These are phyloP conservation scores for Pollenia angustigena DNA, from an alignment of 2,888 invertebrate genomes.

Conservation along the genomic window DNA sequence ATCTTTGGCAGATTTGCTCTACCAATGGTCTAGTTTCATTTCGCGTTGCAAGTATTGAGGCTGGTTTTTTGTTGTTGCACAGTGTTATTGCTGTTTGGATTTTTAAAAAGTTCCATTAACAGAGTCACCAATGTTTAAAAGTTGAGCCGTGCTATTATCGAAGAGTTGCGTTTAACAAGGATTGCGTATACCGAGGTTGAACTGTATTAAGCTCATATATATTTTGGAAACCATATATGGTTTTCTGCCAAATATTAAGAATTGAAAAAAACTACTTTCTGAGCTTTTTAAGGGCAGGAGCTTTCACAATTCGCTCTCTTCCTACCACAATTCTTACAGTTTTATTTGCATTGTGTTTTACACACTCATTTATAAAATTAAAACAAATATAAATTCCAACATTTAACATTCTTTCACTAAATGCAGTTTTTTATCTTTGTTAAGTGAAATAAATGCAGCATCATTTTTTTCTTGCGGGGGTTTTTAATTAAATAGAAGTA, in stretches of 20 bases:
- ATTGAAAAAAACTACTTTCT: no score
- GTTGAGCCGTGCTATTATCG: no score
- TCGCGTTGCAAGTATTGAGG: no score
- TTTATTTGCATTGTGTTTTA: constrained; percentile 17
- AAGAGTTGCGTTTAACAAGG: no score
- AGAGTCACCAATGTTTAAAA: no score
- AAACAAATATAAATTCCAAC: constrained; percentile 38
- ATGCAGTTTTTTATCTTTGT: constrained; percentile 1
- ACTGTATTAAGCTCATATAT: not conserved
- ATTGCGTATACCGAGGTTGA: no score
- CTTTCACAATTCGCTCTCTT: not conserved
- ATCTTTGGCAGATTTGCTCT: no score
- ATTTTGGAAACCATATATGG: not conserved
- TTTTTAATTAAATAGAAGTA: constrained; percentile 33
- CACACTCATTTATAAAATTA: not conserved
- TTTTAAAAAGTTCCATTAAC: no score
- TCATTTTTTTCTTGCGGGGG: constrained; percentile 1
- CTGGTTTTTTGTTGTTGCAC: no score
- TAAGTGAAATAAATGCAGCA: constrained; percentile 34
- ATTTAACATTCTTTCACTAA: not conserved
- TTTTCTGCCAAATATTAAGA: no score
- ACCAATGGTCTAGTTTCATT: no score
- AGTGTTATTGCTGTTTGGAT: no score
- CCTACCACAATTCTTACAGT: not conserved
- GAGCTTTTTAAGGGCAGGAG: not conserved